phyloP scores from a whole-genome alignment of 2,797 vertebrate species.

The Phaenicophaeus curvirostris region DNA sequence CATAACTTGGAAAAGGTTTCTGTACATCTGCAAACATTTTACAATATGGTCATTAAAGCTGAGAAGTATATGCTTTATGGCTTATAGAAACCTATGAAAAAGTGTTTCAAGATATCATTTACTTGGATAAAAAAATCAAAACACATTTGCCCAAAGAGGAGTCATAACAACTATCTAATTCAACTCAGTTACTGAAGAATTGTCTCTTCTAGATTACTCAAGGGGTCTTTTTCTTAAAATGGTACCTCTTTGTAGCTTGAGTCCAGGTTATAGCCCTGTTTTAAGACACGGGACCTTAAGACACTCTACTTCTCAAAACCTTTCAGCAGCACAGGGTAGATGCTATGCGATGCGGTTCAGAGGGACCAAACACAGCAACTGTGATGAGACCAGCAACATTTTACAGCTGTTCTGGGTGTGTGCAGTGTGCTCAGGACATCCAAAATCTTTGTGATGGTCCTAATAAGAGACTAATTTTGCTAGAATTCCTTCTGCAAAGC shows the following conservation, averaged over 20 bases:
- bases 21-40: neutral
- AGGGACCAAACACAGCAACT: neutral
- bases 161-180: neutral
- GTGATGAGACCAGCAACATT: neutral
- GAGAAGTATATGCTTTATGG: neutral
- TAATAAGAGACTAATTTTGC: neutral
- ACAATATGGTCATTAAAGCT: neutral
- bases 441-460: neutral
- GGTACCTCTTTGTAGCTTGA: neutral
- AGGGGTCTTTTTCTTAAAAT: neutral
- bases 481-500: neutral
- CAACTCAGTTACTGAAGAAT: neutral
- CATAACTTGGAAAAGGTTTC: neutral
- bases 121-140: neutral
- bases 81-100: neutral
- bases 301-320: neutral
- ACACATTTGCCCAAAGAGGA: neutral
- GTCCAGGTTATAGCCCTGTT: neutral
- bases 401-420: rapidly evolving
- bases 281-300: neutral
- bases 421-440: neutral
- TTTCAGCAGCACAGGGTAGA: neutral
- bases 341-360: neutral
- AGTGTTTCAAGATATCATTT: neutral
- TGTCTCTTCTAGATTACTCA: neutral